A percentile compares a stretch with the other conserved stretches of the same genome.
Conservation (phyloP, 2,113 vertebrate genomes). For the Scolopax mira region DNA sequence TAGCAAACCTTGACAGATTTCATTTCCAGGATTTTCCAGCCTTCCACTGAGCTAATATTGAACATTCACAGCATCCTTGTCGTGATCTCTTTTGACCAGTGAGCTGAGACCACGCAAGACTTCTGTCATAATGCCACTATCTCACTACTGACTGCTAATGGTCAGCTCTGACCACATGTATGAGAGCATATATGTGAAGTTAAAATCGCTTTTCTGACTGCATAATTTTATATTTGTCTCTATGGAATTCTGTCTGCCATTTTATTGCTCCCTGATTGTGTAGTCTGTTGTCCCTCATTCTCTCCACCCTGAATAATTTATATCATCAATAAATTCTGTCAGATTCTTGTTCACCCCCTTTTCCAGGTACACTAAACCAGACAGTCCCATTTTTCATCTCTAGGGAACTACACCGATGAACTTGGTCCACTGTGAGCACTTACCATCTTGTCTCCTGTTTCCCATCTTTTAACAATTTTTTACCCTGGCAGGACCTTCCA, state of each 20-base stretch:
- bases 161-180: neutral
- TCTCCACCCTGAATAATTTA: neutral
- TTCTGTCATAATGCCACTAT: neutral
- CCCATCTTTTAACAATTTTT: neutral
- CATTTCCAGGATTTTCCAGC: neutral
- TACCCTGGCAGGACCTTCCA: neutral
- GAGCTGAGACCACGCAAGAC: neutral
- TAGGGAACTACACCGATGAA: neutral
- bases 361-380: neutral
- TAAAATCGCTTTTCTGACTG: neutral
- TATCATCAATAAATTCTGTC: neutral
- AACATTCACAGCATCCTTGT: neutral
- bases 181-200: neutral
- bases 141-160: neutral
- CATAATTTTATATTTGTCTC: neutral
- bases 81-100: neutral
- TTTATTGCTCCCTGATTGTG: neutral
- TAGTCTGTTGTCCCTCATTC: neutral
- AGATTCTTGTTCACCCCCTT: neutral
- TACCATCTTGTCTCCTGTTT: neutral
- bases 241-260: neutral
- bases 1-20: neutral
- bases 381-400: neutral
- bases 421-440: neutral
- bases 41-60: neutral